Evolutionary conservation across 1,140 invertebrate species (phyloP), one percentile per base, ranked within the genome.

Genomic region (Danaus melanippus): DNA sequence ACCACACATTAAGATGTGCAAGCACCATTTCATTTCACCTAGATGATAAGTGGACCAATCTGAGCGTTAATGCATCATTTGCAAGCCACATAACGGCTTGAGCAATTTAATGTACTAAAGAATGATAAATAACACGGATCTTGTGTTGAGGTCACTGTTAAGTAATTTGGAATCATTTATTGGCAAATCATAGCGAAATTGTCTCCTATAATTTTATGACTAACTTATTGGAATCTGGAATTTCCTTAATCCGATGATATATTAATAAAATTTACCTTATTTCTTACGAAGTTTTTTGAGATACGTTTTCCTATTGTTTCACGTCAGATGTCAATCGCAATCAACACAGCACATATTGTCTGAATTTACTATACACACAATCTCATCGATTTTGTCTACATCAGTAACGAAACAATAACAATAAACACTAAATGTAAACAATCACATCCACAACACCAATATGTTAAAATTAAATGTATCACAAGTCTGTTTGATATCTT

Each of bases 281-380:
- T 56, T 46, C 12, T 56, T 59, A 44, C 11, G 53, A 48, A 55
- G 55, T 59, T 53, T 51, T 64, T 60, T 48, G 48, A 58, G 45
- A 60, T 62, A 64, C 62, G 58, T 78, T 82, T 79, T 76, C 73
- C 75, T 84, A 74, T 78, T 81, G 76, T 82, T 85, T 67, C 60
- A 63, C 67, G 74, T 66, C 66, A 82, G 73, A 82, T 78, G 79
- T 83, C 80, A 86, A 77, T 77, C 72, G 79, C 74, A 79, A 83
- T 86, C 72, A 84, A 81, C 79, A 84, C 78, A 71, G 72, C 78
- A 82, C 80, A 84, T 86, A 83, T 76, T 83, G 80, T 76, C 60
- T 63, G 50, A 67, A 63, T 63, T 32, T 65, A 73, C 68, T 71
- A 58, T 56, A 67, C 66, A 74, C 74, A 77, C 64, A 68, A 77